Base-by-base conservation (phyloP, 2,888 invertebrate species). In the Xestoiulus laeticollis region DNA sequence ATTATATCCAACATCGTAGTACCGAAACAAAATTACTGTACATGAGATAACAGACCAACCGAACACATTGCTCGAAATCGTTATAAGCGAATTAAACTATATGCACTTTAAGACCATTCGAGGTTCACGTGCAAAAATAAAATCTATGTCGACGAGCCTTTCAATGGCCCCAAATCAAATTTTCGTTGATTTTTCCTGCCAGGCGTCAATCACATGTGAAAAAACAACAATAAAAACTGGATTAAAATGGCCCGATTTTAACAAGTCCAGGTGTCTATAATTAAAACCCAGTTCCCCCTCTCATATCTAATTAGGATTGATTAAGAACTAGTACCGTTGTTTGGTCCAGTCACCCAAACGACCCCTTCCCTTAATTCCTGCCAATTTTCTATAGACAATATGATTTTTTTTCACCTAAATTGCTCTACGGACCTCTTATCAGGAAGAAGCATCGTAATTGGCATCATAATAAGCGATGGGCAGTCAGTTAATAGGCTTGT, bases 271-370 rank as follows among this genome's bases (percentile, higher is more conserved):
- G 68, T 68, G 68, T 68, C 68, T 68, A 68, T 68, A 68, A 68
- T 68, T 68, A 68, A 68, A 68, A 68, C 68, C 68, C 68, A 68
- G 68, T 68, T 68, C 68, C 68, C 68, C 26, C 68, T n/a, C n/a
- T 68, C 68, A 68, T 68, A 68, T 68, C 68, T 68, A 68, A 68
- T 68, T 68, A 68, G 68, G 68, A 68, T 68, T 68, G 68, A 68
- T 68, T 68, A 68, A 26, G 68, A 5, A 26, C 68, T 26, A 26
- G 68, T 68, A 68, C 68, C 68, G 68, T 68, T 68, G 68, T 68
- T 68, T 10, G 68, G 68, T 68, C 22, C 68, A 68, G 22, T 68
- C 68, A 68, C 68, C 68, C 68, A 68, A 22, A 68, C 26, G 68
- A 68, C 68, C 68, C 68, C 68, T 14, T 16, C 48, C 2, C 48